A percentile compares a stretch with the other conserved stretches of the same genome.
Conservation (phyloP, 2,113 vertebrate genomes). For the Physeter macrocephalus region DNA sequence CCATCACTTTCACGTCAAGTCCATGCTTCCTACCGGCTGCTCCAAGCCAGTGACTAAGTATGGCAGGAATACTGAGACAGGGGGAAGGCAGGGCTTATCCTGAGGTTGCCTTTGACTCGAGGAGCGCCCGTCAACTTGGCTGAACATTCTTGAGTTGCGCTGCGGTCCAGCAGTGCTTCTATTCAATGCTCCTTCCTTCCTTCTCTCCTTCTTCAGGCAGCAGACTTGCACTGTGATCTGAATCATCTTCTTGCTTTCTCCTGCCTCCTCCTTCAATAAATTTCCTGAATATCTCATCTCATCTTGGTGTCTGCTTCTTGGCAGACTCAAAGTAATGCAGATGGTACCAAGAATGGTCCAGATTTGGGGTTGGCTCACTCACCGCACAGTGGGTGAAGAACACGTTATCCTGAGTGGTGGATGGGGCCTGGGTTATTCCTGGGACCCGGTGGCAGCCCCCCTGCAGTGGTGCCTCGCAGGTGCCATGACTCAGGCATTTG, state of each 20-base stretch:
- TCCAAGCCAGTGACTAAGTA: background rate
- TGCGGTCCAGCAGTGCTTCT: background rate
- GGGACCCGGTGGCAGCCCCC: accelerated
- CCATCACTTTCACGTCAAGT: background rate
- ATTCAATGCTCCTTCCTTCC: too few relatives aligned
- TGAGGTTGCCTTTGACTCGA: background rate
- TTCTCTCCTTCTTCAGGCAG: background rate
- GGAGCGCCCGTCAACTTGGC: too few relatives aligned
- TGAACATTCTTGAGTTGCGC: background rate
- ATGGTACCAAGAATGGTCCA: background rate
- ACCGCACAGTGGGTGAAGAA: background rate
- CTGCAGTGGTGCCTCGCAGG: background rate
- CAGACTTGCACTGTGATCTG: background rate
- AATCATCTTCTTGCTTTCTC: background rate
- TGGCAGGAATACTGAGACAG: background rate
- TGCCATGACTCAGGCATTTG: background rate
- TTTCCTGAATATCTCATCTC: background rate
- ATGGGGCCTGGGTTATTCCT: background rate
- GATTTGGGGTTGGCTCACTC: background rate
- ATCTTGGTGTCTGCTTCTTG: background rate
- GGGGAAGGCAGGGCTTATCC: background rate
- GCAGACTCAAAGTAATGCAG: background rate
- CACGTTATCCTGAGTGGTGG: too few relatives aligned
- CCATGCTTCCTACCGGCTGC: background rate
- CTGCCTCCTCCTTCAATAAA: background rate